Conservation (phyloP, 2,888 invertebrate species). For the Dynastes maya region DNA sequence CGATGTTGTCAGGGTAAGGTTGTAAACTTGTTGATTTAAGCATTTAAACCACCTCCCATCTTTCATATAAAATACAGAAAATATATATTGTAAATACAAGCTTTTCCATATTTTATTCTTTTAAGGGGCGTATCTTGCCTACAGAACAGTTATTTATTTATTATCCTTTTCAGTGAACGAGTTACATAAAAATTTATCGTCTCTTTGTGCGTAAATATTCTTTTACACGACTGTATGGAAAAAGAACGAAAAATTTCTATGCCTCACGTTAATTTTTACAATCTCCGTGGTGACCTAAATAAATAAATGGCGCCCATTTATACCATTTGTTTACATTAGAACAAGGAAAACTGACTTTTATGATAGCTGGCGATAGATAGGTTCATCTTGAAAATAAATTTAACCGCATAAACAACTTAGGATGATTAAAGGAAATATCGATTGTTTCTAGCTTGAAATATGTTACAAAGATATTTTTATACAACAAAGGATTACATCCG, state of each 20-base stretch:
- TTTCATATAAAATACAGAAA: constrained; percentile 13
- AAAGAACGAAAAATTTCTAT: background rate
- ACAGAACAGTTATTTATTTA: background rate
- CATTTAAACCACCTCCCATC: constrained; percentile 2
- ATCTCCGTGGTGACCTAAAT: constrained; percentile 49
- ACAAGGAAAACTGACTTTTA: constrained; percentile 37
- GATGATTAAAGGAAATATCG: constrained; percentile 36
- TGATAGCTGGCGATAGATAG: constrained; percentile 25
- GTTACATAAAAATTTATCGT: no score
- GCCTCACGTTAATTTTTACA: constrained; percentile 27
- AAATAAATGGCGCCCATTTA: constrained; percentile 46
- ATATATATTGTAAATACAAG: constrained; percentile 14
- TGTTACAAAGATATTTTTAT: background rate
- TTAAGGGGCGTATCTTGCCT: background rate
- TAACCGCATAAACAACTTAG: constrained; percentile 40
- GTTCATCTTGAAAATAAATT: constrained; percentile 40
- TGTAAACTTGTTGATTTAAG: background rate
- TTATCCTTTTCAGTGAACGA: background rate
- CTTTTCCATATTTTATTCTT: background rate
- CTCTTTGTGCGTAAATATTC: background rate
- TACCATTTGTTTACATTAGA: constrained; percentile 46
- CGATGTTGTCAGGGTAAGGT: background rate
- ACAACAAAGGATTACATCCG: no score
- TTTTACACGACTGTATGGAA: background rate
- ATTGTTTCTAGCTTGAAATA: constrained; percentile 24